Evolutionary conservation across 1,140 invertebrate species (phyloP).

Genomic region (Zaprionus gabonicus): DNA sequence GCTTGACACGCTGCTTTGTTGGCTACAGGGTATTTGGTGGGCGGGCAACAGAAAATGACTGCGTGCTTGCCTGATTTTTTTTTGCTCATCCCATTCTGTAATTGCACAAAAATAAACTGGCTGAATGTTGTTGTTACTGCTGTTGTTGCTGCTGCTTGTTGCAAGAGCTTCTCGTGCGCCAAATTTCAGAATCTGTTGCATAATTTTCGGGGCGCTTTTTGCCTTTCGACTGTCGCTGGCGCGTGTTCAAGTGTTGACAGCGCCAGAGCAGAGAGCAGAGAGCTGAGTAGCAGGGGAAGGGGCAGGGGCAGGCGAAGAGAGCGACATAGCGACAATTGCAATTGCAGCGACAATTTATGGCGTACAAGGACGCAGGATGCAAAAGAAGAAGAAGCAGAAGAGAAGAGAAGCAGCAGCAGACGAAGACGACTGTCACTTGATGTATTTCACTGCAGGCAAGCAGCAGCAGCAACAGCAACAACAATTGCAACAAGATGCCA

Average conservation of each 20-base stretch:
- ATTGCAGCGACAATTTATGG: slow-evolving; percentile 72
- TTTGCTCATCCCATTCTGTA: slow-evolving; percentile 65
- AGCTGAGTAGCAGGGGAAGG: not conserved
- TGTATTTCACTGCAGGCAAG: slow-evolving; percentile 37
- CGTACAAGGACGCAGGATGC: slow-evolving; percentile 12
- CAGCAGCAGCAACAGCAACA: slow-evolving; percentile 11
- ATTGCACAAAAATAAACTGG: slow-evolving; percentile 78
- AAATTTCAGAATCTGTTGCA: slow-evolving; percentile 78
- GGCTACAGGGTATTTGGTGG: not conserved
- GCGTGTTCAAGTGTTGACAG: slow-evolving; percentile 81
- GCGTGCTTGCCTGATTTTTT: slow-evolving; percentile 29
- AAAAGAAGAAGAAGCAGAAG: not conserved
- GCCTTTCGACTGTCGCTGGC: slow-evolving; percentile 55
- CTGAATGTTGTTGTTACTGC: slow-evolving; percentile 20
- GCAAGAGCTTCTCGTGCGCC: slow-evolving; percentile 34
- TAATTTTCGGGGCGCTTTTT: slow-evolving; percentile 68
- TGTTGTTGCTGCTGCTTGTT: slow-evolving; percentile 26
- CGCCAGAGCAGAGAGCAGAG: slow-evolving; percentile 38
- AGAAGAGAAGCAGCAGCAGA: slow-evolving; percentile 20
- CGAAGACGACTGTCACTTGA: slow-evolving; percentile 54
- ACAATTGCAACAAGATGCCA: slow-evolving; percentile 3
- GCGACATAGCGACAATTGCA: slow-evolving; percentile 59
- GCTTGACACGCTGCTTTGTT: not conserved
- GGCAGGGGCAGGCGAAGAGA: not conserved
- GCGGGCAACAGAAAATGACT: not conserved